These are phyloP conservation scores for Odocoileus hemionus DNA, from an alignment of 2,113 vertebrate genomes.

Conservation along the genomic window DNA sequence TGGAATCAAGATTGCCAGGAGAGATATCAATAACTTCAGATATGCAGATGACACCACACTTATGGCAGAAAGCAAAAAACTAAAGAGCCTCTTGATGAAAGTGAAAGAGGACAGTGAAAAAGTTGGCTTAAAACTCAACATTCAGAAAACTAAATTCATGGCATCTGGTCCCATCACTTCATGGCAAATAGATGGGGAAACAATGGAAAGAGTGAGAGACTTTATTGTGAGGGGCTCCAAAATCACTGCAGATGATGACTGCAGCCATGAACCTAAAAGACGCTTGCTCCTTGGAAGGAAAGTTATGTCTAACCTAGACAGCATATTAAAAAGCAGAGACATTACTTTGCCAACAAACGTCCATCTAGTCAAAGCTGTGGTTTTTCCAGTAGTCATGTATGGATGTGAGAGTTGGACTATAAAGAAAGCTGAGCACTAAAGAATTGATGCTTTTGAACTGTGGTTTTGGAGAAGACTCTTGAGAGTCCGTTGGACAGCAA, in stretches of 20 bases:
- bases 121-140: neutral
- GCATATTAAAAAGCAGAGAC: neutral
- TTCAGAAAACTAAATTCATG: neutral
- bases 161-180: neutral
- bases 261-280: neutral
- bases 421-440: neutral
- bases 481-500: neutral
- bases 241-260: neutral
- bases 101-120: neutral
- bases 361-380: neutral
- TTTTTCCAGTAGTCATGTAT: neutral
- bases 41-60: neutral
- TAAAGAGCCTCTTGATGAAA: neutral
- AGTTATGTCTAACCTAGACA: neutral
- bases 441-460: neutral
- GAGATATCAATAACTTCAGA: neutral
- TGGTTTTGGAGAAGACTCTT: neutral
- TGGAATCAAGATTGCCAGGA: neutral
- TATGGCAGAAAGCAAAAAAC: neutral
- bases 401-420: neutral
- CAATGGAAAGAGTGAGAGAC: neutral
- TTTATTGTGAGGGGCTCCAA: neutral
- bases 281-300: neutral
- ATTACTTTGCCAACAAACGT: neutral
- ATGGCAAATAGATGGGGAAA: neutral